These are phyloP conservation scores for Tetrao urogallus DNA, from an alignment of 2,113 vertebrate species.

Conservation along the genomic window DNA sequence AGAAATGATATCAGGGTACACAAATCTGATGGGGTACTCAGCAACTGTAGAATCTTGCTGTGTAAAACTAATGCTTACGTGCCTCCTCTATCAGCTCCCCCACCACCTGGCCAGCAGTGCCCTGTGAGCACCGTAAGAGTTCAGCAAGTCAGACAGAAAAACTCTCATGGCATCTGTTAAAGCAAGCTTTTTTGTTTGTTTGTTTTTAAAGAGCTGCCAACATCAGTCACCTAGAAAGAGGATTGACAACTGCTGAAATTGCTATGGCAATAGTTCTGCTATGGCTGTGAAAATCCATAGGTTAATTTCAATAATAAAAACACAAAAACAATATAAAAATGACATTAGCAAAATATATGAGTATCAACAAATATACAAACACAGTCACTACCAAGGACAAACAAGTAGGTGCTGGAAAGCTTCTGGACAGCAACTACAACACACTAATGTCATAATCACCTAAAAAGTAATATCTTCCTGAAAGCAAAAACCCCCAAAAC, in stretches of 20 bases:
- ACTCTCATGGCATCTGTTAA: neutral
- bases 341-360: neutral
- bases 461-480: neutral
- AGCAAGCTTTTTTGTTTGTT: neutral
- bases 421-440: neutral
- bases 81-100: neutral
- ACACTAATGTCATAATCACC: neutral
- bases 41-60: neutral
- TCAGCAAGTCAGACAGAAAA: neutral
- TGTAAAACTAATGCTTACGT: neutral
- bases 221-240: neutral
- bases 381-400: constrained; percentile 3
- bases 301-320: constrained; percentile 19
- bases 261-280: neutral
- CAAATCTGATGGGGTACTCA: neutral
- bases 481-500: constrained; percentile 61
- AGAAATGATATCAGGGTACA: neutral
- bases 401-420: neutral
- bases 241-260: neutral
- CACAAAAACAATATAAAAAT: neutral
- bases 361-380: neutral
- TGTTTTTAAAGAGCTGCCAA: neutral
- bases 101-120: neutral
- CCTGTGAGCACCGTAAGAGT: neutral
- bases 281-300: constrained; percentile 3